These are phyloP conservation scores for Sula dactylatra DNA, from an alignment of 2,113 vertebrate species.

Conservation along the genomic window DNA sequence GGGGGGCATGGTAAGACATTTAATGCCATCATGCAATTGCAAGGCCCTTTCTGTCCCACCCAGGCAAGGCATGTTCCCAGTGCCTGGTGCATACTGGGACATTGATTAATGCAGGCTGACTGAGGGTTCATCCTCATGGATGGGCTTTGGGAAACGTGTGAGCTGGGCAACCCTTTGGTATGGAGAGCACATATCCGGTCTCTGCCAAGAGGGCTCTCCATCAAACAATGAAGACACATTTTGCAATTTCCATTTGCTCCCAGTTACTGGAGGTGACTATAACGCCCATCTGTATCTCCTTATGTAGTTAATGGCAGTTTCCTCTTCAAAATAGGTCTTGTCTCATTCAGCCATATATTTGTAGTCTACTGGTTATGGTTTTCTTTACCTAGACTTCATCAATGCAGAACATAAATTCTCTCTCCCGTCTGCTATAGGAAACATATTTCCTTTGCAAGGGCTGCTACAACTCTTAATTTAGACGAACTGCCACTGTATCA, in stretches of 20 bases:
- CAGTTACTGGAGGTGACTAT: not conserved
- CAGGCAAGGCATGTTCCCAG: not conserved
- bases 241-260: not conserved
- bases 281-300: not conserved
- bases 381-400: not conserved
- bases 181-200: not conserved
- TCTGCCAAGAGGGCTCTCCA: not conserved
- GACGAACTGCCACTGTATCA: not conserved
- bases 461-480: not conserved
- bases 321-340: not conserved
- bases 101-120: not conserved
- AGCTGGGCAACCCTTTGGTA: not conserved
- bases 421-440: not conserved
- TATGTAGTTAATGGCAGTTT: not conserved
- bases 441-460: not conserved
- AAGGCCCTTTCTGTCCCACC: not conserved
- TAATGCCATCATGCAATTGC: not conserved
- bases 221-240: not conserved
- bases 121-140: not conserved
- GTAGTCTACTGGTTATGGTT: not conserved
- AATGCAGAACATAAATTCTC: not conserved
- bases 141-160: not conserved
- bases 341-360: not conserved
- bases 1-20: not conserved
- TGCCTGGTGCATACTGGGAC: not conserved